Evolutionary conservation across 2,888 invertebrate species (phyloP), one percentile per base, ranked within the genome.

Genomic region (Hydroisotoma schaefferi): DNA sequence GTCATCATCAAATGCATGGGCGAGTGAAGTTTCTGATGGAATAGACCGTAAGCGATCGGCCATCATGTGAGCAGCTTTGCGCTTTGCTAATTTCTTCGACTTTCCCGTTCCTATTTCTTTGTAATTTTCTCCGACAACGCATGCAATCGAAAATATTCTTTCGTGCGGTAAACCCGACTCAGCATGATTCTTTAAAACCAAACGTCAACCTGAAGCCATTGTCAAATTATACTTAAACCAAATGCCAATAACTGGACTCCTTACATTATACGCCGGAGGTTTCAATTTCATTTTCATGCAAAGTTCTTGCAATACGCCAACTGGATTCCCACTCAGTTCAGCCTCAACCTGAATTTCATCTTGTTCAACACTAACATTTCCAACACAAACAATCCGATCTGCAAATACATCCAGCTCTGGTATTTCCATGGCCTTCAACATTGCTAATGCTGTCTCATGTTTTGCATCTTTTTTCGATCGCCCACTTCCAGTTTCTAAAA

Each of bases 381-480:
- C 59, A 33, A 60, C 61, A 18, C 22, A 75, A 74, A 10, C 43
- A 18, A 52, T 51, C 28, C n/a, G 22, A 2, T 52, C 48, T 22
- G 28, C 48, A 20, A 61, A 56, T 2, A 63, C 64, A 43, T 71
- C 67, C 25, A 61, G 63, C 2, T 68, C 59, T 1, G 58, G 52
- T 5, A 72, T 64, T 43, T 73, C 70, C 67, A 82, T 75, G 75
- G 91, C 87, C 75, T 93, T 92, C 59, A 97, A 82, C 56, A 94
- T 82, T 59, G 91, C 88, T 75, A 92, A 90, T 0, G 97, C 97
- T 22, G 97, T 95, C 10, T 91, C 87, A 78, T 97, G 97, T 75
- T 97, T 97, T 0, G 97, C 97, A 78, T 95, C 94, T 77, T 97
- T 97, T 78, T 97, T 97, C 15, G 94, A 95, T 56, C 94, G 85